Evolutionary conservation across 2,113 vertebrate species (phyloP), one percentile per base, ranked within the genome.

Genomic region (Aramus guarauna): DNA sequence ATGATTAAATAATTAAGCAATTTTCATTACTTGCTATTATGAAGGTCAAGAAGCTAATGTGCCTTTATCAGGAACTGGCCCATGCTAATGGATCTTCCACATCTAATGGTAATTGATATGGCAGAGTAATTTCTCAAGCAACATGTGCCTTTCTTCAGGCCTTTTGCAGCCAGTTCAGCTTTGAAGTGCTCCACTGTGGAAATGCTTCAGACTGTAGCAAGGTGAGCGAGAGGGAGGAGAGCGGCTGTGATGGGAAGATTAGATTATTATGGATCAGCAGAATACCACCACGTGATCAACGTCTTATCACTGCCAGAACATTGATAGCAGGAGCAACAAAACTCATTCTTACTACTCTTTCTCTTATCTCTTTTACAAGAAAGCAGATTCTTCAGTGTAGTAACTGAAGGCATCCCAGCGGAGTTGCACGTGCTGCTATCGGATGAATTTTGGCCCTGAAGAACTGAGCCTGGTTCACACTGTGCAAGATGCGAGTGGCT

Each of bases 11-110:
- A 89, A 84, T 92, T 69, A 90, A 92, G 48, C 36, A 56, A 71
- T 79, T 94, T 94, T 94, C 66, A 93, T 95, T 74, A 78, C 75
- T 78, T 0, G 5, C 72, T 74, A 72, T 91, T 91, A 88, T 18
- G 69, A 96, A 90, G 80, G 87, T 92, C 87, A 94, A 81, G 81
- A 92, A 95, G 89, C 39, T 94, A 96, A 85, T 53, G 75, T 37
- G 68, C 30, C 68, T 17, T 2, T 30, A 91, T 50, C 59, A 62
- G 89, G 59, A 92, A 80, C 20, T 16, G 75, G 71, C 50, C 91
- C 83, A 23, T n/a, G 37, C 74, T 94, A 88, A 94, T 77, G 67
- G 87, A 85, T 85, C 89, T 71, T 85, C 47, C 77, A 71, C 37
- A 59, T 34, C 37, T 85, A 37, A 96, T 1, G 5, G 63, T 15